A percentile compares a stretch with the other conserved stretches of the same genome.
Conservation (phyloP, 1,140 invertebrate genomes). For the Rhyacophila brunnea region DNA sequence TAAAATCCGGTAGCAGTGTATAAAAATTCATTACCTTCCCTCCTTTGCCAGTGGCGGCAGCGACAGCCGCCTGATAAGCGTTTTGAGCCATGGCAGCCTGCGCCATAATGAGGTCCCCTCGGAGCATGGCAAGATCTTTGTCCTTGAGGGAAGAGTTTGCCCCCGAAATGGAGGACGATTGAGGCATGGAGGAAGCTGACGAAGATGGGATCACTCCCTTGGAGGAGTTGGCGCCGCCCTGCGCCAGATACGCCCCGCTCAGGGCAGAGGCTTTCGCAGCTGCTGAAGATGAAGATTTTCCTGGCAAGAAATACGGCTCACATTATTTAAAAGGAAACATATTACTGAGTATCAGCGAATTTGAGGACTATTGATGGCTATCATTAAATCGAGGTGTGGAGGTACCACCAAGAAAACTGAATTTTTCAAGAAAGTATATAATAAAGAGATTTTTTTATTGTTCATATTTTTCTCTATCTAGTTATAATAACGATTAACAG, state of each 20-base stretch:
- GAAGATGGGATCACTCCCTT: not conserved
- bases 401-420: too few species aligned
- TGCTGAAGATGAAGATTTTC: conserved; percentile 39
- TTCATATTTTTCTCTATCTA: too few species aligned
- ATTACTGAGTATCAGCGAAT: too few species aligned
- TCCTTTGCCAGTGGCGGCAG: conserved; percentile 26
- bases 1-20: too few species aligned
- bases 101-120: conserved; percentile 49
- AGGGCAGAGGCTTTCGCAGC: conserved; percentile 31
- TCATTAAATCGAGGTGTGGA: too few species aligned
- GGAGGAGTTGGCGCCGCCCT: conserved; percentile 5
- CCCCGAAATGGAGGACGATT: conserved; percentile 9
- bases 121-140: conserved; percentile 43
- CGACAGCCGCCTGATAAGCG: conserved; percentile 49
- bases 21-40: conserved; percentile 19
- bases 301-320: conserved; percentile 32
- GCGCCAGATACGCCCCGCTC: conserved; percentile 31
- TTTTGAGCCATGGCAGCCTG: conserved; percentile 48
- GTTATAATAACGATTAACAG: too few species aligned
- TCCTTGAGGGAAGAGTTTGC: conserved; percentile 38
- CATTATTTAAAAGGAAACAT: too few species aligned
- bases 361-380: too few species aligned
- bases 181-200: conserved; percentile 32
- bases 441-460: too few species aligned
- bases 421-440: too few species aligned